Evolutionary conservation across 92 coral and sea anemone species (phyloP), one percentile per base, ranked within the genome.

Genomic region (Zoanthus sansibaricus): DNA sequence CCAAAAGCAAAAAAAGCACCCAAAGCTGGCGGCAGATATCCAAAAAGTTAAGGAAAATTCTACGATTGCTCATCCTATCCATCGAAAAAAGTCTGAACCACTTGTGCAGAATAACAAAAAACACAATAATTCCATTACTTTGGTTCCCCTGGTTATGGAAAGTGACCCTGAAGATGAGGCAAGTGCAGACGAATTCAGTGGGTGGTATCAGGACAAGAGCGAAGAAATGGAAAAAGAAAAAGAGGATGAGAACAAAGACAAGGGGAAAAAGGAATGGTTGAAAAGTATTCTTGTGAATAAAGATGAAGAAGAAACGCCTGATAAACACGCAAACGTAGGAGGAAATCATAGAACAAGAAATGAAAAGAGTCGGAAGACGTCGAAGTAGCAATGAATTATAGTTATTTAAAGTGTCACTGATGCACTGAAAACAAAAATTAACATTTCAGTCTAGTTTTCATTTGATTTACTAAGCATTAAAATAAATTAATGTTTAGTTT

Each of bases 181-280:
- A 31, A 69, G 74, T 33, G 15, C 74, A 9, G 74, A 69, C 16
- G 74, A 30, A 12, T 25, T 33, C 15, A 69, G 74, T 11, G 74
- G 74, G 17, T 58, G 86, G 2, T 32, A 62, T 71, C 72, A 77
- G 42, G 74, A 55, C 48, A 51, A 87, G 68, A 84, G 72, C 52
- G 86, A 79, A 14, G 83, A 87, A 30, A 84, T 84, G 1, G 47
- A 66, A 25, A 77, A 86, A 70, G 37, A 37, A 15, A 70, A 66
- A n/a, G 62, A 61, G 30, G 64, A 48, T n/a, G 76, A 48, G 72
- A 51, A 76, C 25, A 20, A 52, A 52, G 84, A 79, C 70, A 88
- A 79, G 88, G 78, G 51, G 44, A 44, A 45, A 45, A 86, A 78
- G 67, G 51, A 46, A 42, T 86, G 73, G 44, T 0, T 56, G 4